These are phyloP conservation scores for Diabrotica undecimpunctata DNA, from an alignment of 1,140 invertebrate species.

Conservation along the genomic window DNA sequence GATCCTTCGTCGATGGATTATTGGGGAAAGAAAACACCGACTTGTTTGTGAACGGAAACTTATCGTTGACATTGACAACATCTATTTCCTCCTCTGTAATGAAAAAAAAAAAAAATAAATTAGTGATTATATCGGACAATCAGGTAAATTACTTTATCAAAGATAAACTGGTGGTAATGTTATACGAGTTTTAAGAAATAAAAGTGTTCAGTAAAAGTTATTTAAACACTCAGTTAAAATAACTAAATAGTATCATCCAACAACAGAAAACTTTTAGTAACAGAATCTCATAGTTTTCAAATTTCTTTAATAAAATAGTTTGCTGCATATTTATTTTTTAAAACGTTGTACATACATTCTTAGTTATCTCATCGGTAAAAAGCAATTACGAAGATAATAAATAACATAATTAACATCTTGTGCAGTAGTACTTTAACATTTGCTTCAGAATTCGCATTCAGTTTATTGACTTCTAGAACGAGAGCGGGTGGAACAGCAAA, in stretches of 20 bases:
- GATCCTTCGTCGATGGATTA: constrained; percentile 59
- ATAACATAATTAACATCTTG: constrained; percentile 2
- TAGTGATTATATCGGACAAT: neutral
- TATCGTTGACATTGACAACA: constrained; percentile 65
- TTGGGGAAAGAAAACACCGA: constrained; percentile 54
- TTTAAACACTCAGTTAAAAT: too few species aligned
- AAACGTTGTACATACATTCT: neutral
- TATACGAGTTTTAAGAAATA: too few species aligned
- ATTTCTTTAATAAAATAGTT: too few species aligned
- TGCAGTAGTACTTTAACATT: neutral
- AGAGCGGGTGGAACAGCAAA: neutral
- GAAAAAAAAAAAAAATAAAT: constrained; percentile 16
- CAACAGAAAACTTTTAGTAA: too few species aligned
- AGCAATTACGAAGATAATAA: neutral
- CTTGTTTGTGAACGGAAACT: constrained; percentile 44
- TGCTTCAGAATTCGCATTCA: neutral
- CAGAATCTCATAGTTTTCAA: too few species aligned
- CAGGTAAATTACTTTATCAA: neutral
- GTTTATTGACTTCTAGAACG: constrained; percentile 2
- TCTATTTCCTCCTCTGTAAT: constrained; percentile 72
- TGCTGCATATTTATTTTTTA: too few species aligned
- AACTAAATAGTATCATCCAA: too few species aligned
- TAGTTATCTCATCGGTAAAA: neutral
- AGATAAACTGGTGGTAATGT: neutral
- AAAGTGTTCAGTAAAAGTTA: too few species aligned